Conservation (phyloP, 2,888 invertebrate genomes). For the Melinopterus prodromus region DNA sequence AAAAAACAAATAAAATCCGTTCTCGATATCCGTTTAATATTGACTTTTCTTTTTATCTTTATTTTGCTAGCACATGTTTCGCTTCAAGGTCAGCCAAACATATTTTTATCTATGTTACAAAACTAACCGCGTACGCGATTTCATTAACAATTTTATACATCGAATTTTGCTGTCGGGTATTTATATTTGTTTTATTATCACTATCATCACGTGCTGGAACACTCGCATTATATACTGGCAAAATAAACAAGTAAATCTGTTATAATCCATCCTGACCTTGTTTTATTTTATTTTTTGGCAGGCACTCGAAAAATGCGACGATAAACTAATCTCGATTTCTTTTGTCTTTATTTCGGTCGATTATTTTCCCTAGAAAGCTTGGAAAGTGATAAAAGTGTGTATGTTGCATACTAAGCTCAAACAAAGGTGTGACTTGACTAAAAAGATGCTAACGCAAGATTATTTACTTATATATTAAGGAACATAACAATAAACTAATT, state of each 20-base stretch:
- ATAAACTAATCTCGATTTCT: neutral
- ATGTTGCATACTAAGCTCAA: neutral
- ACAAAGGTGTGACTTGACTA: too few species aligned
- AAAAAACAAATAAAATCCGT: neutral
- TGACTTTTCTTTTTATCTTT: neutral
- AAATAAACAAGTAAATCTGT: neutral
- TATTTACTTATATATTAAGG: too few species aligned
- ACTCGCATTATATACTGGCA: neutral
- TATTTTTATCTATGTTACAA: constrained; percentile 4
- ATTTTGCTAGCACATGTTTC: neutral
- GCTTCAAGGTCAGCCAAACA: neutral
- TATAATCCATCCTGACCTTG: neutral
- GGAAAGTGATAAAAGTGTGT: neutral
- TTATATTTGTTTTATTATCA: neutral
- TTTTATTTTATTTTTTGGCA: neutral
- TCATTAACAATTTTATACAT: neutral
- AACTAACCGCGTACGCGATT: neutral
- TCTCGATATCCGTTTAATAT: neutral
- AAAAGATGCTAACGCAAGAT: too few species aligned
- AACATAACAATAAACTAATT: too few species aligned
- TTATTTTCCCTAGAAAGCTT: neutral
- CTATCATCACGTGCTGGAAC: neutral
- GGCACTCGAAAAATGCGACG: neutral
- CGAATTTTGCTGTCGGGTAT: too few species aligned
- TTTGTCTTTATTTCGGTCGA: neutral